Evolutionary conservation across 92 coral and sea anemone species (phyloP).

Genomic region (Phenganax marumi): DNA sequence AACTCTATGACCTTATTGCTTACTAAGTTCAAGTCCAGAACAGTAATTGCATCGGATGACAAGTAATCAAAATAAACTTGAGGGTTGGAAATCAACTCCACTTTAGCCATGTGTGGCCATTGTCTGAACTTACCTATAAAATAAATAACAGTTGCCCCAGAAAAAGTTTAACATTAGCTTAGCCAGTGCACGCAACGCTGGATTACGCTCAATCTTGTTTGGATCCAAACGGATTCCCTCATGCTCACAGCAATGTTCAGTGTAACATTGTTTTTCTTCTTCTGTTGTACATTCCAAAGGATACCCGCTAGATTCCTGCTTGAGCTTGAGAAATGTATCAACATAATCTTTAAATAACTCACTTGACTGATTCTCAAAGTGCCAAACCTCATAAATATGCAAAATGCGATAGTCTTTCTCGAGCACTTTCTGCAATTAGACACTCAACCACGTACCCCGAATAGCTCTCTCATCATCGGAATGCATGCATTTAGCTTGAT

Average conservation of each 20-base stretch:
- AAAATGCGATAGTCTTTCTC: too few relatives aligned
- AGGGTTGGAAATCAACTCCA: background rate
- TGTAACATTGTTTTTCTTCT: too few relatives aligned
- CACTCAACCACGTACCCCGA: constrained; percentile 52
- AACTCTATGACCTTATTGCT: background rate
- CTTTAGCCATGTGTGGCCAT: constrained; percentile 37
- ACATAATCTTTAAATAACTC: too few relatives aligned
- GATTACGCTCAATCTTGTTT: too few relatives aligned
- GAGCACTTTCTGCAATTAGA: constrained; percentile 47
- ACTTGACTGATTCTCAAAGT: too few relatives aligned
- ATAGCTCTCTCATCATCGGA: constrained; percentile 38
- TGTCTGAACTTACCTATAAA: constrained; percentile 56
- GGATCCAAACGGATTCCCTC: too few relatives aligned
- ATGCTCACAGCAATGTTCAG: too few relatives aligned
- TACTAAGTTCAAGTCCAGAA: background rate
- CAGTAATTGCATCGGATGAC: background rate
- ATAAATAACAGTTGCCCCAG: background rate
- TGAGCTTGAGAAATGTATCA: too few relatives aligned
- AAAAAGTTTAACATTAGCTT: too few relatives aligned
- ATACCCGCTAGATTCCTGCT: too few relatives aligned
- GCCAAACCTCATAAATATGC: background rate
- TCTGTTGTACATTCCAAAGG: too few relatives aligned
- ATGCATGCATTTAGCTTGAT: constrained; percentile 49
- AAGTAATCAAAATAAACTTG: background rate
- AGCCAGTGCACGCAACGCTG: too few relatives aligned